A percentile compares a stretch with the other conserved stretches of the same genome.
Evolutionary conservation across 35 echinoderm and acorn worm genomes (phyloP).

Genomic region (Stichopus chloronotus): DNA sequence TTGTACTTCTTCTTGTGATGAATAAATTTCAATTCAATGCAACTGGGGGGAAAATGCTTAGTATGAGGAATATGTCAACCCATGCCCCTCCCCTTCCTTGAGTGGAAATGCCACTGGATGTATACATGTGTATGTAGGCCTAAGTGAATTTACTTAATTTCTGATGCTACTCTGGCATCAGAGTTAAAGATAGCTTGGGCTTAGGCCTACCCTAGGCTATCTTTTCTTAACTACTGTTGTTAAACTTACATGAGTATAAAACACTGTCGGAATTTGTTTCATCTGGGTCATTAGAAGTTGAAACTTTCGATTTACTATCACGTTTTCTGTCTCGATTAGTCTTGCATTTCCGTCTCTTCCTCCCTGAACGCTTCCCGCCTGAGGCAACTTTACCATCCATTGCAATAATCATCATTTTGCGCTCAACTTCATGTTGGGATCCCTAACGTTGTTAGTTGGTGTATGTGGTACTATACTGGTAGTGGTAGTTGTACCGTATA

Average conservation of each 20-base stretch:
- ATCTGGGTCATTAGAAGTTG: not conserved
- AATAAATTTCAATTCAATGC: too few species aligned
- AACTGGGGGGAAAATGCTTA: too few species aligned
- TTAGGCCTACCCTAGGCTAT: not conserved
- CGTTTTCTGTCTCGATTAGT: slow-evolving; percentile 39
- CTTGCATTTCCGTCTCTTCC: slow-evolving; percentile 43
- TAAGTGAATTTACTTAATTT: not conserved
- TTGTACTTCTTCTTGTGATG: too few species aligned
- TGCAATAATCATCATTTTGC: not conserved
- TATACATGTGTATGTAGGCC: not conserved
- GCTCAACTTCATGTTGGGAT: not conserved
- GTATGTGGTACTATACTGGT: too few species aligned
- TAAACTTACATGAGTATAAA: slow-evolving; percentile 10
- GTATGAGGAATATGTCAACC: too few species aligned
- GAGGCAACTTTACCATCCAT: slow-evolving; percentile 37
- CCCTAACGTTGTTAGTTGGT: too few species aligned
- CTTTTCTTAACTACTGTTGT: too few species aligned
- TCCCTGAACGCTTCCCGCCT: slow-evolving; percentile 51
- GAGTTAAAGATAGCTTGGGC: not conserved
- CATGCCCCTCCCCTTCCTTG: too few species aligned
- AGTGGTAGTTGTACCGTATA: too few species aligned
- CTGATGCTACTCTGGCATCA: too few species aligned
- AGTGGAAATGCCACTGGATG: not conserved
- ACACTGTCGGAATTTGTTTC: slow-evolving; percentile 46
- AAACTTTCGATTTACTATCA: slow-evolving; percentile 5